phyloP scores from a whole-genome alignment of 2,113 vertebrate species.

The Nettapus auritus region DNA sequence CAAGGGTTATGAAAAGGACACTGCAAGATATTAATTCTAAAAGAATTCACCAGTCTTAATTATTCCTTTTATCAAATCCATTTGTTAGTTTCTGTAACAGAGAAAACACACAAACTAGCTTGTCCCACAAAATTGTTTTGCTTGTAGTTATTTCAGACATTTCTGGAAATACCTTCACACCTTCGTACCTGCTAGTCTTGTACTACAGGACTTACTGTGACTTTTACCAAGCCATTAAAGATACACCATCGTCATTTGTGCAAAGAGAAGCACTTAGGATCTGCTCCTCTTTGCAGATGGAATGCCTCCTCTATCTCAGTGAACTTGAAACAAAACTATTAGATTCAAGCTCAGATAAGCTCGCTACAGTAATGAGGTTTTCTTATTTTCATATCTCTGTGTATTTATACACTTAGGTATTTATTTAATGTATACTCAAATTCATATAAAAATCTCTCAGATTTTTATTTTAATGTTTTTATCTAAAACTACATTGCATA shows the following conservation, averaged over 20 bases:
- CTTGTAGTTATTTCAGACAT: not conserved
- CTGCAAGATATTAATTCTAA: not conserved
- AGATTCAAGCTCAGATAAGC: not conserved
- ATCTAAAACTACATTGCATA: not conserved
- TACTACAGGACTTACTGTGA: not conserved
- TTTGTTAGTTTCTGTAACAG: not conserved
- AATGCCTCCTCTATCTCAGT: not conserved
- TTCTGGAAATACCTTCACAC: not conserved
- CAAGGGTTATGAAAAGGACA: not conserved
- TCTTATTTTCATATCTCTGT: not conserved
- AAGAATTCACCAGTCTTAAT: not conserved
- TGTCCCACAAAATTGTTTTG: not conserved
- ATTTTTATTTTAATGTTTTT: not conserved
- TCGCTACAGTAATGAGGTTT: not conserved
- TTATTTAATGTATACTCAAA: not conserved
- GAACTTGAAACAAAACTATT: not conserved
- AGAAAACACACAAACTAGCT: not conserved
- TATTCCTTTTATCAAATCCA: not conserved
- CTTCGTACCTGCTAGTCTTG: not conserved
- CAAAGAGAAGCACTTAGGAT: slow-evolving; percentile 21
- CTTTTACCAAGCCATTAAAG: slow-evolving; percentile 46
- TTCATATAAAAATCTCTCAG: not conserved
- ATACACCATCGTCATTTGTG: not conserved
- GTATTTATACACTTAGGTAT: too few species aligned
- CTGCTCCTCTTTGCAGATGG: not conserved